Conservation (phyloP, 2,113 vertebrate species). For the Rhynchomys soricoides region DNA sequence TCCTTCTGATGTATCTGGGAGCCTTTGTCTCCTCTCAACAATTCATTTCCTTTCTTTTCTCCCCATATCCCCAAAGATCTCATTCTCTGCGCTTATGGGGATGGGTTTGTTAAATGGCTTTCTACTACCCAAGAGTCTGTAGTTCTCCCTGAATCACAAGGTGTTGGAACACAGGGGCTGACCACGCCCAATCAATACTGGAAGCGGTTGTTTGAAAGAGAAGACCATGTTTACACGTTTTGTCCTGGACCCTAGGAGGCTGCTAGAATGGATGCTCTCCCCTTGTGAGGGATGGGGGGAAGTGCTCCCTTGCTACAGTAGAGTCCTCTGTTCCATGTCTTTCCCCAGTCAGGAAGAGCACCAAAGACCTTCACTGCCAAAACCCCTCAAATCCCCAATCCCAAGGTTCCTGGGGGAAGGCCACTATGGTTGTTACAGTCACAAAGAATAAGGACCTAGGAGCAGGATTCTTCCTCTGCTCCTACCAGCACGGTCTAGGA, state of each 20-base stretch:
- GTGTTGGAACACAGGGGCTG: neutral
- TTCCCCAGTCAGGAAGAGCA: slow-evolving; percentile 48
- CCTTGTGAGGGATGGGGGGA: neutral
- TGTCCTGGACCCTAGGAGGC: neutral
- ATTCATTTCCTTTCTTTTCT: slow-evolving; percentile 45
- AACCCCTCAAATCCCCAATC: neutral
- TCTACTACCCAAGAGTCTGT: neutral
- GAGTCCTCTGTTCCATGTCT: neutral
- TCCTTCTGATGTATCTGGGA: neutral
- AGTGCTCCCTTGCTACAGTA: neutral
- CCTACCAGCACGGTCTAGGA: too few relatives aligned
- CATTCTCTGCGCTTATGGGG: neutral
- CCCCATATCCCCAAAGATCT: neutral
- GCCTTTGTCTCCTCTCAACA: neutral
- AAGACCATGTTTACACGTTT: neutral
- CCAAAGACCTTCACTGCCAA: neutral
- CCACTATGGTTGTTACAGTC: neutral
- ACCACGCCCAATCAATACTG: neutral
- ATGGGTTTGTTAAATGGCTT: slow-evolving; percentile 4
- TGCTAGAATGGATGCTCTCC: rapidly evolving
- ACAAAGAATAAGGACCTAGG: neutral
- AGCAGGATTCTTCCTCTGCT: neutral
- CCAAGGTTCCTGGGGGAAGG: neutral
- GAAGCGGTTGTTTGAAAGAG: neutral
- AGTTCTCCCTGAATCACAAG: neutral